Evolutionary conservation across 2,888 invertebrate species (phyloP).

Genomic region (Sicus ferrugineus): DNA sequence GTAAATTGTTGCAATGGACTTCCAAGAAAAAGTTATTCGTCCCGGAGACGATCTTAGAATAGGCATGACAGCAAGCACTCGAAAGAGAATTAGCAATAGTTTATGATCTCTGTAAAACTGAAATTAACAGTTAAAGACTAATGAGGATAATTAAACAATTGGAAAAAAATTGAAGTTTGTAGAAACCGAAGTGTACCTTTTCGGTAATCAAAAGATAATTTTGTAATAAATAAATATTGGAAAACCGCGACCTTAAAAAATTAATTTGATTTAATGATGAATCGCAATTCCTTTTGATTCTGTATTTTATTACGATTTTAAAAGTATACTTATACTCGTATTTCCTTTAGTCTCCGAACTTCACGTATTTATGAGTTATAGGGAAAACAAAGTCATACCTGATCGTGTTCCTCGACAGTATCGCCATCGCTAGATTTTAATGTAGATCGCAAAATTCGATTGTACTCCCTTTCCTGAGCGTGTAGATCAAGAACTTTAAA

Average conservation of each 20-base stretch:
- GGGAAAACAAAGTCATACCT: slow-evolving; percentile 13
- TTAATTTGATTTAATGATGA: too few relatives aligned
- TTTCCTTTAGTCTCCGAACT: too few relatives aligned
- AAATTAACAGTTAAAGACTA: slow-evolving; percentile 20
- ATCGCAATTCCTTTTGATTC: background rate
- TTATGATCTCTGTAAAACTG: slow-evolving; percentile 74
- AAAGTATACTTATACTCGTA: background rate
- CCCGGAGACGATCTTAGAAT: slow-evolving; percentile 69
- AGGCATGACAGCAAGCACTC: slow-evolving; percentile 74
- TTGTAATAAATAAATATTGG: background rate
- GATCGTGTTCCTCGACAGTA: slow-evolving; percentile 28
- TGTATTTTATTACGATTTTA: background rate
- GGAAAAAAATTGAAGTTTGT: too few relatives aligned
- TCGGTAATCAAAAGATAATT: background rate
- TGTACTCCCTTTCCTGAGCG: slow-evolving; percentile 13
- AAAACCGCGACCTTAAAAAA: background rate
- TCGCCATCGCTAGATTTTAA: slow-evolving; percentile 28
- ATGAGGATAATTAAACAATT: background rate
- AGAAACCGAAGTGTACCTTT: too few relatives aligned
- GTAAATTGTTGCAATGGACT: slow-evolving; percentile 71
- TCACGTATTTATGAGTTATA: too few relatives aligned
- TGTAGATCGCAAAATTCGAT: slow-evolving; percentile 18
- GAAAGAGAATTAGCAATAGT: slow-evolving; percentile 70
- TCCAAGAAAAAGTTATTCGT: slow-evolving; percentile 72
- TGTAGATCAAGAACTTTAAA: slow-evolving; percentile 23